Conservation (phyloP, 2,888 invertebrate genomes). For the Drosophila sordidula region DNA sequence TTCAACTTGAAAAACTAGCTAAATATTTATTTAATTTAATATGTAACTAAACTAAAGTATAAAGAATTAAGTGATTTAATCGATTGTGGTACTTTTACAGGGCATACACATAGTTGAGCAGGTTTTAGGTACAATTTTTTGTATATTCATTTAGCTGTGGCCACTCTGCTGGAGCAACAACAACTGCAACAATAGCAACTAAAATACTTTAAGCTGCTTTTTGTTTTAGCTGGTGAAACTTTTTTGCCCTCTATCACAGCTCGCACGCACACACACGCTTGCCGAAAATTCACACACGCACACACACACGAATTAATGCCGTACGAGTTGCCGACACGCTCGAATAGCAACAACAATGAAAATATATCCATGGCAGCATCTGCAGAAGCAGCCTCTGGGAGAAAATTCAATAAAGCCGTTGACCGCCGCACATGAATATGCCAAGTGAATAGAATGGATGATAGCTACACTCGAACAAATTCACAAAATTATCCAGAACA, state of each 20-base stretch:
- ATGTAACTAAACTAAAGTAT: too few species aligned
- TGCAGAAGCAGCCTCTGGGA: constrained; percentile 38
- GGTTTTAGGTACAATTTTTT: background rate
- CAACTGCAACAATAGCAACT: constrained; percentile 15
- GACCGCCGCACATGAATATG: constrained; percentile 54
- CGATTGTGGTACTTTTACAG: background rate
- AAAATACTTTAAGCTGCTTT: constrained; percentile 60
- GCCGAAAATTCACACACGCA: constrained; percentile 1
- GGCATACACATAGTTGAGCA: constrained; percentile 11
- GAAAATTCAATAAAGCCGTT: constrained; percentile 67
- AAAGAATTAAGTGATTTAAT: too few species aligned
- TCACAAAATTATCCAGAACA: background rate
- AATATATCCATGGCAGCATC: constrained; percentile 44
- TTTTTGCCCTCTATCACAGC: constrained; percentile 48
- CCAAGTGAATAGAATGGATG: constrained; percentile 31
- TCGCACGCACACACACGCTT: constrained; percentile 7
- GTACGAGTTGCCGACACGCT: background rate
- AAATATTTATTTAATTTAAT: too few species aligned
- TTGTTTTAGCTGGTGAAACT: constrained; percentile 41
- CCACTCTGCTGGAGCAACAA: constrained; percentile 5
- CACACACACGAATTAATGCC: constrained; percentile 2
- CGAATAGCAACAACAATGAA: constrained; percentile 11
- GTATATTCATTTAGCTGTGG: constrained; percentile 11
- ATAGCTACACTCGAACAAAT: constrained; percentile 6
- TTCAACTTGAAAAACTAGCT: too few species aligned